Evolutionary conservation across 2,113 vertebrate species (phyloP).

Genomic region (Acanthochromis polyacanthus): DNA sequence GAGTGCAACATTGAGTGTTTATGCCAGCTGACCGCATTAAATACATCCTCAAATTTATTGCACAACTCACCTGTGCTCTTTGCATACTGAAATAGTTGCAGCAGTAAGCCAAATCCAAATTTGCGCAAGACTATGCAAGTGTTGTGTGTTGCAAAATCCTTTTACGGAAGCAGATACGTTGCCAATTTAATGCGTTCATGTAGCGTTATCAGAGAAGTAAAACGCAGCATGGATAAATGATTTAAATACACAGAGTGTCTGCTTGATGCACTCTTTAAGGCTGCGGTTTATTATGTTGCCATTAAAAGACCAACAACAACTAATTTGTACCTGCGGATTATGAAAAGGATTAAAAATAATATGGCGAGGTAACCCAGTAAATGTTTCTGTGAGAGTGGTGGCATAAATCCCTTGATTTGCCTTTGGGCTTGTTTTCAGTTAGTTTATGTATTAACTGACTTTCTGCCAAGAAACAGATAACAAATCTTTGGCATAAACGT

Average conservation of each 20-base stretch:
- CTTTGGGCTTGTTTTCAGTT: not conserved
- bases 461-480: constrained; percentile 23
- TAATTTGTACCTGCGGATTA: not conserved
- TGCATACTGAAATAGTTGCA: not conserved
- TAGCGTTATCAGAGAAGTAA: not conserved
- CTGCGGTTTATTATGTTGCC: not conserved
- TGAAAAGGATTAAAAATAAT: not conserved
- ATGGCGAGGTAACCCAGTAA: not conserved
- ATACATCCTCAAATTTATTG: not conserved
- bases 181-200: not conserved
- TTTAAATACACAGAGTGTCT: not conserved
- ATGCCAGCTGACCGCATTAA: no score
- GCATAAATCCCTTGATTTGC: not conserved
- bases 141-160: not conserved
- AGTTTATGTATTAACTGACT: constrained; percentile 5
- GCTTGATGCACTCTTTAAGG: not conserved
- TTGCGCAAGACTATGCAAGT: not conserved
- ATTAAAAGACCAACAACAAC: not conserved
- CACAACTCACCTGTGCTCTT: constrained; percentile 34
- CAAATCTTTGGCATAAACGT: not conserved
- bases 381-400: not conserved
- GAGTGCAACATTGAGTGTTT: not conserved
- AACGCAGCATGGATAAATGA: not conserved
- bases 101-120: not conserved
- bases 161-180: not conserved